Conservation (phyloP, 37 sponge, comb jelly and placozoan species). For the Aplysina aerophoba region DNA sequence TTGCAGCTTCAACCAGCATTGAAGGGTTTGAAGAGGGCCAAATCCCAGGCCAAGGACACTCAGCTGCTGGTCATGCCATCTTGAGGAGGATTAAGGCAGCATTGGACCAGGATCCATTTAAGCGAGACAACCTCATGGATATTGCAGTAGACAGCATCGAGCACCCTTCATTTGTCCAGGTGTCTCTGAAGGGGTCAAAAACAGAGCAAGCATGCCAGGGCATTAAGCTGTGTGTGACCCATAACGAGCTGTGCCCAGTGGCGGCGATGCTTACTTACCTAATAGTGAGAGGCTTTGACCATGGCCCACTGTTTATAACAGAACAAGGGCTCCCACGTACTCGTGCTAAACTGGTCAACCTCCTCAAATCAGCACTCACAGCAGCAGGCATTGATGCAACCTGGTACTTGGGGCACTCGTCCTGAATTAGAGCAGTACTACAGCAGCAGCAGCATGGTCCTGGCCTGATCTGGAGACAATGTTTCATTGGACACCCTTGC, state of each 20-base stretch:
- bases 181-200: constrained; percentile 14
- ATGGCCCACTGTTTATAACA: not conserved
- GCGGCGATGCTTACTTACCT: constrained; percentile 1
- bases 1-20: not conserved
- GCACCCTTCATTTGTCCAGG: not conserved
- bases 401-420: too few relatives aligned
- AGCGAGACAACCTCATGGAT: not conserved
- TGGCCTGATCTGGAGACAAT: too few relatives aligned
- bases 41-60: not conserved
- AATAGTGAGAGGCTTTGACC: not conserved
- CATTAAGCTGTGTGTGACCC: not conserved
- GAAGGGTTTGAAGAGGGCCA: not conserved
- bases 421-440: not conserved
- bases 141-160: not conserved
- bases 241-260: constrained; percentile 18
- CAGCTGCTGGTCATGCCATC: not conserved
- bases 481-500: too few relatives aligned
- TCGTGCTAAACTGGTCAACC: not conserved
- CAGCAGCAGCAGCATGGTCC: not conserved
- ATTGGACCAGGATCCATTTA: too few relatives aligned
- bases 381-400: too few relatives aligned
- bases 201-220: constrained; percentile 40
- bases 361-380: too few relatives aligned
- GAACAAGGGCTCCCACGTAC: not conserved
- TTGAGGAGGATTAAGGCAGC: too few relatives aligned